Conservation (phyloP, 1,140 invertebrate species). For the Nylanderia fulva region DNA sequence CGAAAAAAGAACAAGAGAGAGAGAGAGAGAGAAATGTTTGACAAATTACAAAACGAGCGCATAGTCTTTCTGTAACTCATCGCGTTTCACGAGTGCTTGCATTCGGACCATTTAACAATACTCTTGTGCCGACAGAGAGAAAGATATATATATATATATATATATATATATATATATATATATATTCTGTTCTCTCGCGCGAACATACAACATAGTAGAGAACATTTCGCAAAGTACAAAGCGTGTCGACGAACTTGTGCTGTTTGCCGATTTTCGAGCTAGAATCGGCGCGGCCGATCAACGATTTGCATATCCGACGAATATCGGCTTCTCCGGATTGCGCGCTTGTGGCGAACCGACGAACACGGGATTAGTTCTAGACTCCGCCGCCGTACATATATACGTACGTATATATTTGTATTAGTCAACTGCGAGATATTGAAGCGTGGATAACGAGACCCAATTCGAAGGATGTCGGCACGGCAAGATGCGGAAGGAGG, state of each 20-base stretch:
- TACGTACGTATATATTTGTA: conserved; percentile 43
- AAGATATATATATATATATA: neutral
- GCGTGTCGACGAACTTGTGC: neutral
- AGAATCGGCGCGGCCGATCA: conserved; percentile 23
- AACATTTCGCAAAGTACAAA: conserved; percentile 22
- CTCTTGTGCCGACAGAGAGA: conserved; percentile 18
- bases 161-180: neutral
- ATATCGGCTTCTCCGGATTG: conserved; percentile 51
- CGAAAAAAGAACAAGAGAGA: neutral
- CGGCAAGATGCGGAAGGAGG: neutral
- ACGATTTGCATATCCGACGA: conserved; percentile 56
- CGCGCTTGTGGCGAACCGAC: conserved; percentile 41
- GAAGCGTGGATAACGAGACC: conserved; percentile 48
- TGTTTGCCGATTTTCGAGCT: conserved; percentile 37
- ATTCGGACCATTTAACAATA: conserved; percentile 33
- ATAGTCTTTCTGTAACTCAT: conserved; percentile 37
- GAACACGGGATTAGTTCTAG: conserved; percentile 50
- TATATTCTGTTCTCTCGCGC: neutral
- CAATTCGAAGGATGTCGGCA: conserved; percentile 23
- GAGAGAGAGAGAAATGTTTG: neutral
- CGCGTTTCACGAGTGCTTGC: conserved; percentile 15
- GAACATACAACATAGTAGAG: conserved; percentile 11
- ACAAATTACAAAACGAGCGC: conserved; percentile 19
- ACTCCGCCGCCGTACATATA: neutral
- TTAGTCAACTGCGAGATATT: conserved; percentile 49